Evolutionary conservation across 2,113 vertebrate species (phyloP).

Genomic region (Chaenocephalus aceratus): DNA sequence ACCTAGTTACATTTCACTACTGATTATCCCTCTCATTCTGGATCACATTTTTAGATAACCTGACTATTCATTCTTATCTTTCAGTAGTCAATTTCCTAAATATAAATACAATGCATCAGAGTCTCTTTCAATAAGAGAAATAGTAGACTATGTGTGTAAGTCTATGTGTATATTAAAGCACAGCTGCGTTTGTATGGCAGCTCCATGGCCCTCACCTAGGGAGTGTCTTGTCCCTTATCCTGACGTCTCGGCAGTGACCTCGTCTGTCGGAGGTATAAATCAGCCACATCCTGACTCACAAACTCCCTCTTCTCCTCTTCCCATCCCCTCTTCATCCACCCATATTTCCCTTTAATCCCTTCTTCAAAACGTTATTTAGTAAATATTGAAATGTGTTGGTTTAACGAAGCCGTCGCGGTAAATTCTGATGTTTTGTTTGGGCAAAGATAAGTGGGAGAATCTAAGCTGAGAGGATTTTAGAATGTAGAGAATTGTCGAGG

Average conservation of each 20-base stretch:
- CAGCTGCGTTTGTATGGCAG: slow-evolving; percentile 54
- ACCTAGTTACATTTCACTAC: neutral
- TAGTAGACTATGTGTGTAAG: neutral
- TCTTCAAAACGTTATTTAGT: slow-evolving; percentile 57
- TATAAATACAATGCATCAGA: neutral
- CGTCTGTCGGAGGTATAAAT: slow-evolving; percentile 66
- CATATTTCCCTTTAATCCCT: slow-evolving; percentile 15
- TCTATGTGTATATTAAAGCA: slow-evolving; percentile 23
- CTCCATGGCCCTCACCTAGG: slow-evolving; percentile 65
- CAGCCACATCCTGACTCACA: slow-evolving; percentile 72
- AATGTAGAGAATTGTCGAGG: slow-evolving; percentile 66
- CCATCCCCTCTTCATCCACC: slow-evolving; percentile 61
- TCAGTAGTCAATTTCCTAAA: neutral
- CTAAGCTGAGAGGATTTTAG: slow-evolving; percentile 42
- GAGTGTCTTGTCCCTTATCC: slow-evolving; percentile 62
- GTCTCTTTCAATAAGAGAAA: neutral
- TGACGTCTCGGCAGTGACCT: slow-evolving; percentile 63
- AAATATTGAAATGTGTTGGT: slow-evolving; percentile 56
- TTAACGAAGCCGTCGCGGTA: slow-evolving; percentile 24
- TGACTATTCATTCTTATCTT: neutral
- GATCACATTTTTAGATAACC: neutral
- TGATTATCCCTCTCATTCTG: neutral
- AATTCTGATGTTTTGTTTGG: slow-evolving; percentile 14
- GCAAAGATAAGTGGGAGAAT: slow-evolving; percentile 41
- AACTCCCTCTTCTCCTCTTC: slow-evolving; percentile 54